Base-by-base conservation (phyloP, 2,113 vertebrate species). In the Leuciscus idus region DNA sequence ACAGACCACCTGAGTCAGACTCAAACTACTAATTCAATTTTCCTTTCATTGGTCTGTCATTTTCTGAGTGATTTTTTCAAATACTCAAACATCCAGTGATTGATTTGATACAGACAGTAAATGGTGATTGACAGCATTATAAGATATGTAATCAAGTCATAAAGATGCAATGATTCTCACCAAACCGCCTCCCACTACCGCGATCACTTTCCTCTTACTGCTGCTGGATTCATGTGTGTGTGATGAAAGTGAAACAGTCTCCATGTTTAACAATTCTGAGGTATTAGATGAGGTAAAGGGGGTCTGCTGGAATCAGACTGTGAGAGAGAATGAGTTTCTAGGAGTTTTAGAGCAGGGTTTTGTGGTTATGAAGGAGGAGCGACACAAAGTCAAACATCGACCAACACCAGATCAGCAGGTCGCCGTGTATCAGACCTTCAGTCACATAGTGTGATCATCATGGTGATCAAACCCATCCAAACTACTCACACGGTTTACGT, bases 101-200 rank as follows among this genome's bases (percentile, higher is more conserved):
- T 23, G 50, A 5, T 61, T 23, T 30, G 55, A 61, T 30, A 61
- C 19, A 43, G 52, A 43, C 2, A 6, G 3, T 15, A 30, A 15
- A 62, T 21, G 1, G 0, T 19, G 8, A 68, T 23, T 33, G 4
- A 50, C 2, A 68, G 21, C 17, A 72, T 30, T 48, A 3, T 33
- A 66, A 28, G 4, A 48, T 0, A 7, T 6, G 46, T 2, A 85
- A 4, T 64, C 4, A 68, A 68, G 61, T 77, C 21, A 72, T 86
- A 21, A 85, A 21, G 73, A 84, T 90, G 84, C 33, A 82, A 10
- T 66, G 68, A 43, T 84, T 84, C 93, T 93, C 94, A 94, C 94
- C 93, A 93, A 89, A 86, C 93, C 94, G 30, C 88, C 94, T 55
- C 87, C 92, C 62, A 92, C 92, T 36, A 93, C 90, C 57, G 93